phyloP scores from a whole-genome alignment of 2,113 vertebrate species.

The Trematocara zebra region DNA sequence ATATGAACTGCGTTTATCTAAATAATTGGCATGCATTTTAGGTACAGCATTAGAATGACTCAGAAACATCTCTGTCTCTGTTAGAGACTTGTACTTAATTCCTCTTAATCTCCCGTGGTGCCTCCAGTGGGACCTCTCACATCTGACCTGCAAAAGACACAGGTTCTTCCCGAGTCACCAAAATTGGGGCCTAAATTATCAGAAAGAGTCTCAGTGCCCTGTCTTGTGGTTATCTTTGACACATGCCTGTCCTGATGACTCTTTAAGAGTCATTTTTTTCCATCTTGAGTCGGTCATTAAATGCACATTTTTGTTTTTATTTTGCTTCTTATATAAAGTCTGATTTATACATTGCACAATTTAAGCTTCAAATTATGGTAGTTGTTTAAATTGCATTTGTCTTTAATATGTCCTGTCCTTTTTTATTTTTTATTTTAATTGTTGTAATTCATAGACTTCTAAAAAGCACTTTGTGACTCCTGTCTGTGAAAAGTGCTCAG shows the following conservation, averaged over 20 bases:
- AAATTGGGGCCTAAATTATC: not conserved
- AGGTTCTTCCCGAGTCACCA: not conserved
- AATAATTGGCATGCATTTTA: not conserved
- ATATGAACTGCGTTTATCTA: fast-evolving
- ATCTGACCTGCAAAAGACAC: not conserved
- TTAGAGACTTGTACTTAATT: not conserved
- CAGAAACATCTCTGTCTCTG: not conserved
- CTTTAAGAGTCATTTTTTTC: not conserved
- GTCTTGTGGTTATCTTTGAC: not conserved
- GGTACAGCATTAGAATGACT: not conserved
- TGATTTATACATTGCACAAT: not conserved
- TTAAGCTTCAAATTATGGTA: not conserved
- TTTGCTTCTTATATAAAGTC: not conserved
- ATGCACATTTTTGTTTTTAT: not conserved
- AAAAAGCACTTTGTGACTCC: not conserved
- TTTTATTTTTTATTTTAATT: not conserved
- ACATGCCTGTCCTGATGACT: not conserved
- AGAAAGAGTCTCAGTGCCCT: not conserved
- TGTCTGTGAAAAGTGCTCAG: not conserved
- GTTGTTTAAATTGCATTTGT: not conserved
- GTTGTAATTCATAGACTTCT: not conserved
- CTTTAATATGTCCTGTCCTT: not conserved
- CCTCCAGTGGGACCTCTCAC: not conserved
- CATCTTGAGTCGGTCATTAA: not conserved
- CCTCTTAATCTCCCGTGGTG: not conserved